Conservation (phyloP, 30 jellyfish, hydroid and myxozoan species). For the Aurelia sp. region DNA sequence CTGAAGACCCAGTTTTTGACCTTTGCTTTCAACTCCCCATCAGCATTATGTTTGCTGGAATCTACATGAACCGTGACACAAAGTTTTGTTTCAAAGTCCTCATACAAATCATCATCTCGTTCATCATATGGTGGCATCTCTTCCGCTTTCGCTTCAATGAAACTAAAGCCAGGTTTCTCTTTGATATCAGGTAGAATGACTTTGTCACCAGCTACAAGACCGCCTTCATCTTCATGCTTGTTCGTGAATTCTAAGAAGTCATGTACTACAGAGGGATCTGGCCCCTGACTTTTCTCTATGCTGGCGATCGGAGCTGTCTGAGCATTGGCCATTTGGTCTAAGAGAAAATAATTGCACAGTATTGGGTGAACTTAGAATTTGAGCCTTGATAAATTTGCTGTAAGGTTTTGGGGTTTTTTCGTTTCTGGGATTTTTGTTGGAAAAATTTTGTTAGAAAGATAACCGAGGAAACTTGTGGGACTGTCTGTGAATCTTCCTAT, state of each 20-base stretch:
- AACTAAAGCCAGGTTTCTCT: conserved; percentile 34
- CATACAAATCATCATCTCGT: conserved; percentile 44
- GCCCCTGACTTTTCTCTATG: conserved; percentile 51
- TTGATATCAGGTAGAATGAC: conserved; percentile 29
- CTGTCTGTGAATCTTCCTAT: no score
- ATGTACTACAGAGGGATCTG: conserved; percentile 13
- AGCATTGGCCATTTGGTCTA: no score
- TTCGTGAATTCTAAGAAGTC: conserved; percentile 13
- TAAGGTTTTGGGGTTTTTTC: no score
- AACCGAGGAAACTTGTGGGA: no score
- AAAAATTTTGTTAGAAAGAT: no score
- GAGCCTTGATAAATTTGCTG: no score
- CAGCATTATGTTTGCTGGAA: conserved; percentile 12
- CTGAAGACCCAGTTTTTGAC: conserved; percentile 38
- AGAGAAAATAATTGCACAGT: no score
- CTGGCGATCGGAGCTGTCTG: neutral
- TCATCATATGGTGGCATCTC: conserved; percentile 38
- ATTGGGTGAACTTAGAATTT: no score
- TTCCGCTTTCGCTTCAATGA: conserved; percentile 46
- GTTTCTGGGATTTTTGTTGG: no score
- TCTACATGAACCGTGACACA: conserved; percentile 58
- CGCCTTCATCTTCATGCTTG: conserved; percentile 6
- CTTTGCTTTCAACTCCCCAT: neutral
- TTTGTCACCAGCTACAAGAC: conserved; percentile 45
- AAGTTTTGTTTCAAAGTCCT: conserved; percentile 20